Evolutionary conservation across 2,888 invertebrate species (phyloP), one percentile per base, ranked within the genome.

Genomic region (Dynastes grantii): DNA sequence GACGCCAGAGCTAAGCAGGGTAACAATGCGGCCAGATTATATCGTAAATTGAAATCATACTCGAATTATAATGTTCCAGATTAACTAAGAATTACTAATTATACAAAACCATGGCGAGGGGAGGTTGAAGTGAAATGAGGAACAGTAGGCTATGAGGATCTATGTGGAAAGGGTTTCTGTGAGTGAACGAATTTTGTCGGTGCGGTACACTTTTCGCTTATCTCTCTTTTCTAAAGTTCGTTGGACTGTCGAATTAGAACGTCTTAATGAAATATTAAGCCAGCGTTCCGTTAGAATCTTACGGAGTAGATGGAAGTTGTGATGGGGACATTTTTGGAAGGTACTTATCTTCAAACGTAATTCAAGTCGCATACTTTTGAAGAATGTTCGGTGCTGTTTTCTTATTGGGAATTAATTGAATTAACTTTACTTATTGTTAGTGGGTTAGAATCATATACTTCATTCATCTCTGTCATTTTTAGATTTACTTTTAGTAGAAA

Each of bases 81-180:
- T 80, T 81, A 80, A 80, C 64, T 81, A 80, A 77, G 80, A 79
- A 81, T 79, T 80, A 68, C 76, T 81, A 81, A 80, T 81, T 81
- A 77, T 76, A 80, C 32, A 63, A 11, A 29, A 13, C 32, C 11
- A 13, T 9, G 29, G 29, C 8, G 63, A 63, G 63, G 55, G n/a
- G 11, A 22, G n/a, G 55, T 5, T 32, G 32, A 32, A 32, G 32
- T 32, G 22, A 22, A 22, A 53, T 3, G 9, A 11, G n/a, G 76
- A 76, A 64, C 63, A 67, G 27, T 22, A 37, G 37, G 37, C 27
- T 29, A n/a, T 55, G 77, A 29, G 61, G 61, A 65, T 16, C n/a
- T n/a, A n/a, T 16, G 65, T 37, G 37, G 65, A 40, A 40, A 65
- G 65, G 37, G 16, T 40, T 40, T 27, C 27, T 22, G 22, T n/a